phyloP scores from a whole-genome alignment of 1,140 invertebrate genomes.

The Heliconius hermathena region DNA sequence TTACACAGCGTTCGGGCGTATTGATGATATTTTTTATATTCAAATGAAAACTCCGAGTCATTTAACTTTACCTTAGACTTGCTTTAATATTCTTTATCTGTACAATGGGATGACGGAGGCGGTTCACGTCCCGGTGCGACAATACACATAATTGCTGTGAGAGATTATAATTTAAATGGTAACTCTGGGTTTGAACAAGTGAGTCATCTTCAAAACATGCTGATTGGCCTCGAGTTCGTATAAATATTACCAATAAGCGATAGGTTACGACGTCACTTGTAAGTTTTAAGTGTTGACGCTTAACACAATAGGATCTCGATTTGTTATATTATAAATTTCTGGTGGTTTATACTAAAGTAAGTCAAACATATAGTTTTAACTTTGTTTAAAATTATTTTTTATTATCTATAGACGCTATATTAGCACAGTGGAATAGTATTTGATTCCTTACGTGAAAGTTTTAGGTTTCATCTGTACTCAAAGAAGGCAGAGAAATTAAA shows the following conservation, averaged over 20 bases:
- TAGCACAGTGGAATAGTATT: too few relatives aligned
- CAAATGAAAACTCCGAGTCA: constrained; percentile 75
- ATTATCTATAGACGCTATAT: too few relatives aligned
- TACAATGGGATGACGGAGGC: constrained; percentile 9
- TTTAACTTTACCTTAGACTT: constrained; percentile 63
- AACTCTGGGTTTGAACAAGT: constrained; percentile 58
- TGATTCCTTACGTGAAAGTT: too few relatives aligned
- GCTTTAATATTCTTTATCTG: constrained; percentile 52
- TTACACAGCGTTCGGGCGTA: constrained; percentile 74
- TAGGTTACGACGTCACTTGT: constrained; percentile 1
- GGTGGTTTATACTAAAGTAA: too few relatives aligned
- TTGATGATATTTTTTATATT: constrained; percentile 52
- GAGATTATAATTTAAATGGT: constrained; percentile 75
- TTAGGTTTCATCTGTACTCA: too few relatives aligned
- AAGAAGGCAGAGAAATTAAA: too few relatives aligned
- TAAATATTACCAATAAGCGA: constrained; percentile 6
- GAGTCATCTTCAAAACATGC: constrained; percentile 65
- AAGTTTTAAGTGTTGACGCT: constrained; percentile 1
- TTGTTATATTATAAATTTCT: background rate
- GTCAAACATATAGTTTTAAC: too few relatives aligned
- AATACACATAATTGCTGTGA: constrained; percentile 76
- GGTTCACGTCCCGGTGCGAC: constrained; percentile 60
- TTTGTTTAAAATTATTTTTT: too few relatives aligned
- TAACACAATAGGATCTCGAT: background rate
- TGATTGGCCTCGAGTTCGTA: constrained; percentile 55